phyloP scores from a whole-genome alignment of 1,140 invertebrate genomes.

The Zaprionus nigranus region DNA sequence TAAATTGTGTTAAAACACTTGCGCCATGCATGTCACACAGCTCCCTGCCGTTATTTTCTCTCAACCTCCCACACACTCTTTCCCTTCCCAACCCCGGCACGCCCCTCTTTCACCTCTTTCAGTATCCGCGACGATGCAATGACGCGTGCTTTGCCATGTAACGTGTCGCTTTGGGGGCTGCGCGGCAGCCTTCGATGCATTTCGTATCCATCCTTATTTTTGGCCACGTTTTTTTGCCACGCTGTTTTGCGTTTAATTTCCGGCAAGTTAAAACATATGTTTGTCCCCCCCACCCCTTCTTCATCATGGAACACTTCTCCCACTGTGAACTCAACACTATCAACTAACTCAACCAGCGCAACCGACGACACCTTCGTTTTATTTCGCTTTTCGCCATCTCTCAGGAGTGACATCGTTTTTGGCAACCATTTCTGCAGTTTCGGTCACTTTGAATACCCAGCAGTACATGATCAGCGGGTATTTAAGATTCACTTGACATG shows the following conservation, averaged over 20 bases:
- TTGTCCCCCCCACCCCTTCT: neutral
- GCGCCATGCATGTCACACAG: slow-evolving; percentile 65
- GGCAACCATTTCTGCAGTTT: slow-evolving; percentile 12
- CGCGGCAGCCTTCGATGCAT: slow-evolving; percentile 9
- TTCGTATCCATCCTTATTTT: slow-evolving; percentile 7
- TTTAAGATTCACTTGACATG: neutral
- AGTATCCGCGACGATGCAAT: slow-evolving; percentile 49
- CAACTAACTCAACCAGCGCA: slow-evolving; percentile 31
- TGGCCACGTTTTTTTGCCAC: slow-evolving; percentile 11
- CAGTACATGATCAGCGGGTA: neutral
- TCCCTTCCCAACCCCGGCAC: neutral
- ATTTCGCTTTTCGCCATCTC: slow-evolving; percentile 11
- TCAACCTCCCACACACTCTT: slow-evolving; percentile 9
- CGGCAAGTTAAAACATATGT: slow-evolving; percentile 71
- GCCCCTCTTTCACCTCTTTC: neutral
- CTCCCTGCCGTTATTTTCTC: slow-evolving; percentile 7
- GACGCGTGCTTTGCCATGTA: slow-evolving; percentile 65
- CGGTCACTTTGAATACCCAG: slow-evolving; percentile 3
- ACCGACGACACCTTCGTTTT: slow-evolving; percentile 3
- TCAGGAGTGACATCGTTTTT: slow-evolving; percentile 57
- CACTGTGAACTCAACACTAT: slow-evolving; percentile 10
- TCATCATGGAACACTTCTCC: neutral
- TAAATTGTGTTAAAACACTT: slow-evolving; percentile 82
- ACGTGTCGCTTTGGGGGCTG: slow-evolving; percentile 48
- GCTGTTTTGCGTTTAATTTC: slow-evolving; percentile 61